Percentiles rank a stretch among this genome's conserved stretches.
Evolutionary conservation across 2,797 vertebrate genomes (phyloP).

Genomic region (Eulemur rubriventer): DNA sequence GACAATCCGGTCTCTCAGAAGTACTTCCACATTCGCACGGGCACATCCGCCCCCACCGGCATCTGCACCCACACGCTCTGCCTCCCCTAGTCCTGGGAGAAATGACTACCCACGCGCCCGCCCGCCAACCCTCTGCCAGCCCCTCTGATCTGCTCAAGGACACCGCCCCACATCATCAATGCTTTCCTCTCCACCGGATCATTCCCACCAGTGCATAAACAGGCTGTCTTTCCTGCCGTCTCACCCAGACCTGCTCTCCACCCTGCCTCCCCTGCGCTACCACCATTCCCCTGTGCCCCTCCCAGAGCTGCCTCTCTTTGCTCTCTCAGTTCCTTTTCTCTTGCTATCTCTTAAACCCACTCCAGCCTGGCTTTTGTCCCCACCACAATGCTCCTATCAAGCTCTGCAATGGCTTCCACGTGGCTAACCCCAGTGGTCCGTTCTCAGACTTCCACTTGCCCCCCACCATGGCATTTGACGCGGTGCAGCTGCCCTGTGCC

Average conservation of each 20-base stretch:
- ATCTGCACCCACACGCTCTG: background rate
- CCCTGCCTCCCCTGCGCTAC: background rate
- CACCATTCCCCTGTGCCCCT: background rate
- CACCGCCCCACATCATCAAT: rapidly evolving
- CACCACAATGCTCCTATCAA: background rate
- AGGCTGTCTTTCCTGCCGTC: background rate
- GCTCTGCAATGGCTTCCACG: background rate
- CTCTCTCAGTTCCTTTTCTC: background rate
- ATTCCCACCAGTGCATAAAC: background rate
- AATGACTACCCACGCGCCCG: background rate
- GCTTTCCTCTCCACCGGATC: background rate
- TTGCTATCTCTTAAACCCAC: background rate
- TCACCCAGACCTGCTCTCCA: background rate
- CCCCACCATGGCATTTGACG: background rate
- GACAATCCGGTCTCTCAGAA: background rate
- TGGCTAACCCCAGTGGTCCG: background rate
- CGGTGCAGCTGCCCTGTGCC: background rate
- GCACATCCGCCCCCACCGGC: background rate
- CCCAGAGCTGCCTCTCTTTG: background rate
- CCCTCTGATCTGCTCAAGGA: background rate
- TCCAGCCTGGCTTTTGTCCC: background rate
- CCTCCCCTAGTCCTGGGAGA: background rate
- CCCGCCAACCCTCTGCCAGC: background rate
- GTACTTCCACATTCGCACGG: background rate
- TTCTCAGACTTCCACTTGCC: background rate